Base-by-base conservation (phyloP, 1,140 invertebrate species). In the Theocolax elegans region DNA sequence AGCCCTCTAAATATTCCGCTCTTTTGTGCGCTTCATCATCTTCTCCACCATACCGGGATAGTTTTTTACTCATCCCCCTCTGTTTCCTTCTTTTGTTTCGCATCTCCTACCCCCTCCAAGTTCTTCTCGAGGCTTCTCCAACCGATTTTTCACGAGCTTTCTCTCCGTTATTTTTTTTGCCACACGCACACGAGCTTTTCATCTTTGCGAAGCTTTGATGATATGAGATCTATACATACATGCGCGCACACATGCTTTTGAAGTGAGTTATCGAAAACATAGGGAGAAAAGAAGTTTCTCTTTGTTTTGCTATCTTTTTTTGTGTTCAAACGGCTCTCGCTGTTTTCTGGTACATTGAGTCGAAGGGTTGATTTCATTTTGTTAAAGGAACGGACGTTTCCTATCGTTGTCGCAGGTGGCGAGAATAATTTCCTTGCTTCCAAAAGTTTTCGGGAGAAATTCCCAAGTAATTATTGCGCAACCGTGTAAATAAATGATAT, bases 1-100 rank as follows among this genome's bases (percentile, higher is more conserved):
- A 65, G 17, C 48, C 35, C 49, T 65, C 29, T 65, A 65, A 65
- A 65, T 65, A 65, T 65, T 65, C 48, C 49, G 23, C 49, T 65
- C 38, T 65, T 65, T 53, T 65, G 62, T 54, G 38, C 35, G 35
- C 35, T 29, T 54, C 67, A 67, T 75, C 44, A 38, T 42, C 35
- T 19, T 53, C 58, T 56, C 54, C 40, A 38, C 19, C 21, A 49
- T 71, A 15, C 21, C 40, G n/a, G 35, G 29, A 63, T 63, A 63
- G 21, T 27, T 42, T 69, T 4, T 27, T 48, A 49, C 35, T 40
- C 21, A 7, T 2, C 25, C 19, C 48, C 25, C 35, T 35, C 27
- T 38, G 27, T 31, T 21, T 12, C 17, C 29, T 19, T 17, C 40
- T 38, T 35, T 29, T 21, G 4, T 10, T 23, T 21, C 53, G 29